Base-by-base conservation (phyloP, 2,113 vertebrate species). In the Gasterosteus aculeatus region DNA sequence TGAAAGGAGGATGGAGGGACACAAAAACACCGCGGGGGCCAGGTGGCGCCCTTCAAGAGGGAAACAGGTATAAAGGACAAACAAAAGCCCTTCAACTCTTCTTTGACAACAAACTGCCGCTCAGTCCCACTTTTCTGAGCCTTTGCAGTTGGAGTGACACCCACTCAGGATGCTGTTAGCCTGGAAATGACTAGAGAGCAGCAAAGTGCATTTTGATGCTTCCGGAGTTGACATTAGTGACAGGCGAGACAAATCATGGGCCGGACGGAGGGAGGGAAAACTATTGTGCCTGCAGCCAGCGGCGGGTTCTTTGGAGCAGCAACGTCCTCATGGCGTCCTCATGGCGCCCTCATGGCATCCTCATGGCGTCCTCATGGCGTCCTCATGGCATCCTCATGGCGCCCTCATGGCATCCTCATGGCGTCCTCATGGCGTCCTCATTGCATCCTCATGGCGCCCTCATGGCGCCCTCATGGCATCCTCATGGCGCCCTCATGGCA, bases 171-270 rank as follows among this genome's bases (percentile, higher is more conserved):
- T 0, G 7, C 69, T 2, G 53, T 44, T n/a, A 49, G 46, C 29
- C 47, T 35, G 47, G 54, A 78, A 78, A 67, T 3, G 60, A 71
- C 69, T 56, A 3, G 57, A 81, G 69, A 77, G 65, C 75, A 33
- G 51, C 35, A 65, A 60, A 74, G 78, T 77, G 78, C 75, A 68
- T 60, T 81, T 69, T 3, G 3, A 54, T 60, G 75, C 78, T 58
- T 64, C 61, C 33, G 51, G 66, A 79, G 10, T 18, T 33, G 5
- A 10, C 58, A 39, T 75, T 60, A 53, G 66, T 31, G 38, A 41
- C 46, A 49, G 53, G 7, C 0, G 0, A 26, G 76, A 63, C 38
- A 31, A 77, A 78, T 54, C 57, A 76, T 53, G 46, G 49, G 67
- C 33, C 0, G 6, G 63, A 62, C 9, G 5, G 8, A 26, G 51